Evolutionary conservation across 2,113 vertebrate genomes (phyloP).

Genomic region (Condylura cristata): DNA sequence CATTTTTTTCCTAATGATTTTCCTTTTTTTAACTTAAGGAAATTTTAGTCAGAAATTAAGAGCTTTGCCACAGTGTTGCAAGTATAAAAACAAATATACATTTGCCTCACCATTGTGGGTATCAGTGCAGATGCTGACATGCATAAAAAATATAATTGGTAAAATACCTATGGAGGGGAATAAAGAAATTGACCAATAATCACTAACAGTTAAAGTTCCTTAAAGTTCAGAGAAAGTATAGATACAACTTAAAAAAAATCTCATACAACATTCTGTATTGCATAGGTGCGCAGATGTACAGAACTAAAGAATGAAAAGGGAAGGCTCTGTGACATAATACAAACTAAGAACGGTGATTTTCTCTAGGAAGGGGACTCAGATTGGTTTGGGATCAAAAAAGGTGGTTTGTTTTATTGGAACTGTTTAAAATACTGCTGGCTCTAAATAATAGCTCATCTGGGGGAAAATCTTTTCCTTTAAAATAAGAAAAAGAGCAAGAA

Average conservation of each 20-base stretch:
- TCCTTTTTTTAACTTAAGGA: conserved; percentile 3
- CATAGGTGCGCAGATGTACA: neutral
- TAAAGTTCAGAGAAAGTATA: neutral
- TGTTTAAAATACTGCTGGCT: neutral
- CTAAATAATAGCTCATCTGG: neutral
- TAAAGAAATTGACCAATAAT: neutral
- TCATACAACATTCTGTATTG: neutral
- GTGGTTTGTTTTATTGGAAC: neutral
- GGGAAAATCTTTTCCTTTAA: neutral
- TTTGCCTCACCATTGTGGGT: neutral
- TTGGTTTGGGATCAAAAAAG: neutral
- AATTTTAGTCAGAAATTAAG: neutral
- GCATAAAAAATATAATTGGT: neutral
- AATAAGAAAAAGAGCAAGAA: neutral
- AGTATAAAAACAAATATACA: neutral
- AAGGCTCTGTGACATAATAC: neutral
- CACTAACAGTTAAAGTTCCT: neutral
- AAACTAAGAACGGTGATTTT: neutral
- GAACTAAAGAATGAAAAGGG: neutral
- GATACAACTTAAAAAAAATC: neutral
- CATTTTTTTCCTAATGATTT: neutral
- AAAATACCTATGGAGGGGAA: neutral
- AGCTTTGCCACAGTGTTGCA: neutral
- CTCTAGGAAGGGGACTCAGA: neutral
- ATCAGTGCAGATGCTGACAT: neutral